Percentiles rank a stretch among this genome's conserved stretches.
These are phyloP conservation scores for Aelia acuminata DNA, from an alignment of 2,888 invertebrate species.

Conservation along the genomic window DNA sequence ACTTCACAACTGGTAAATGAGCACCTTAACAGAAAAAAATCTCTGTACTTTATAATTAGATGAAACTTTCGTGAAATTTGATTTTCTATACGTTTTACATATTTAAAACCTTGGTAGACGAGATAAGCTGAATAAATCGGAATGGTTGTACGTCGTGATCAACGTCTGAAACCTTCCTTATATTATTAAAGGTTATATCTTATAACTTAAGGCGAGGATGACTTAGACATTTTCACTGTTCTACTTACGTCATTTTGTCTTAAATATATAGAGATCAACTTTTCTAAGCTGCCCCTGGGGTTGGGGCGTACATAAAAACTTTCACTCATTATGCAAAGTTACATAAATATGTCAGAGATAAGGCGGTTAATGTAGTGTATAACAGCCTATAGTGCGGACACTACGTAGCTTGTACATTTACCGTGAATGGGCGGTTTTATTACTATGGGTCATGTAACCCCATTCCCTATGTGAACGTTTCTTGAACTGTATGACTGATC, in stretches of 20 bases:
- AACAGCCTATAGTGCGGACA: background rate
- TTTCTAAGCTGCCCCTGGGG: background rate
- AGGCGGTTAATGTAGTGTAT: constrained; percentile 5
- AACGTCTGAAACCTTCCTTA: no score
- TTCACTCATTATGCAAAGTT: constrained; percentile 51
- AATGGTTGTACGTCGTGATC: no score
- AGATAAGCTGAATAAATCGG: no score
- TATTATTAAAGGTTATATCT: background rate
- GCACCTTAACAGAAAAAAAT: no score
- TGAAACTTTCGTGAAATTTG: no score
- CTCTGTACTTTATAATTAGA: no score
- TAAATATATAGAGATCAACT: background rate
- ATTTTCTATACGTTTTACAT: no score
- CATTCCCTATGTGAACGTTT: constrained; percentile 7
- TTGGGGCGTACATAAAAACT: constrained; percentile 34
- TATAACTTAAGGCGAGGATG: background rate
- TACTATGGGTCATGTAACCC: constrained; percentile 27
- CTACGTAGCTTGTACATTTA: background rate
- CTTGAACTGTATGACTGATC: background rate
- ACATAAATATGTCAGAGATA: constrained; percentile 41
- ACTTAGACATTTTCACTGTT: background rate
- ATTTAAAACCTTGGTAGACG: no score
- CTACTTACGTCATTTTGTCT: constrained; percentile 1
- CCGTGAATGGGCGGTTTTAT: constrained; percentile 28
- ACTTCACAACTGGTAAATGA: no score